Evolutionary conservation across 2,797 vertebrate species (phyloP).

Genomic region (Typhlichthys subterraneus): DNA sequence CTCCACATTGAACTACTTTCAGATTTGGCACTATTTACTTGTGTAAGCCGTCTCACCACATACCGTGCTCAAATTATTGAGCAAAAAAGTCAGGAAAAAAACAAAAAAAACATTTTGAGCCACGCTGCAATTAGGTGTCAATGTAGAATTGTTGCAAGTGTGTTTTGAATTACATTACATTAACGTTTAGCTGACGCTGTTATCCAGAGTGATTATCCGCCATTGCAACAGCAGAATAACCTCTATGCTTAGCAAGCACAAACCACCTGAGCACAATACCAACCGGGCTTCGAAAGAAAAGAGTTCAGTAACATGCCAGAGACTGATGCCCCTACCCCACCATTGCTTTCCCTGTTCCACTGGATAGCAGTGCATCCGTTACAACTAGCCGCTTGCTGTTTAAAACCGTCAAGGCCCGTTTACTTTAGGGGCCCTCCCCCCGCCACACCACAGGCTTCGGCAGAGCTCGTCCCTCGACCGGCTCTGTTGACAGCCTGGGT

Average conservation of each 20-base stretch:
- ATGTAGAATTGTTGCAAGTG: neutral
- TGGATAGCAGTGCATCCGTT: constrained; percentile 18
- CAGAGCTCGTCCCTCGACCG: constrained; percentile 23
- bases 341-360: neutral
- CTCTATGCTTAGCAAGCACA: too few relatives aligned
- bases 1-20: constrained; percentile 39
- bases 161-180: too few relatives aligned
- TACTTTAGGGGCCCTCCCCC: constrained; percentile 21
- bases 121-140: neutral
- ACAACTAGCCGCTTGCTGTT: constrained; percentile 8
- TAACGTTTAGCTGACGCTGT: too few relatives aligned
- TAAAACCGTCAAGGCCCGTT: constrained; percentile 5
- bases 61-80: constrained; percentile 1
- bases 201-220: neutral
- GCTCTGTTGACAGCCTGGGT: constrained; percentile 43
- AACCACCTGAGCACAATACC: neutral
- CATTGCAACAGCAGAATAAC: neutral
- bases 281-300: neutral
- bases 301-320: neutral
- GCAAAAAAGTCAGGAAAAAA: neutral
- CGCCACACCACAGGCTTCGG: constrained; percentile 26
- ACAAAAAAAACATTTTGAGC: neutral
- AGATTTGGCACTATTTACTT: constrained; percentile 29
- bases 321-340: neutral
- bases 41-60: constrained; percentile 4